phyloP scores from a whole-genome alignment of 2,113 vertebrate genomes.

The Bothrops jararaca region DNA sequence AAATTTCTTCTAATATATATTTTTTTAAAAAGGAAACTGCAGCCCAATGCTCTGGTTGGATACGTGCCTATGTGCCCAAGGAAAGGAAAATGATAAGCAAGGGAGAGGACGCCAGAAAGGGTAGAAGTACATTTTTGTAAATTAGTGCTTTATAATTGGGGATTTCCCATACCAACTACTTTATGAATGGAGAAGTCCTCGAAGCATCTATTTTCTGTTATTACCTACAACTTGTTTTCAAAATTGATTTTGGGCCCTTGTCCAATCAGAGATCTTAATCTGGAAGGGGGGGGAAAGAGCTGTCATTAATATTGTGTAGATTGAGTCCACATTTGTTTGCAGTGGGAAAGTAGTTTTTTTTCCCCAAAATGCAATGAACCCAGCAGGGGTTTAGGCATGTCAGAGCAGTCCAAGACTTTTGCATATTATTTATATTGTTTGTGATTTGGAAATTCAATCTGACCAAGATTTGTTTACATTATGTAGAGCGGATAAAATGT shows the following conservation, averaged over 20 bases:
- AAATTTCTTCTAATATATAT: neutral
- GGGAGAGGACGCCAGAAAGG: neutral
- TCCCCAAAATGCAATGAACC: neutral
- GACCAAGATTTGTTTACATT: neutral
- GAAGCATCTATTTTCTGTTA: neutral
- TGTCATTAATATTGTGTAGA: neutral
- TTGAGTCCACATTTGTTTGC: neutral
- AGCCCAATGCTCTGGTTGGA: neutral
- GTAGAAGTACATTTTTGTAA: neutral
- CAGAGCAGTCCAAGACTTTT: neutral
- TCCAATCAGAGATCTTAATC: neutral
- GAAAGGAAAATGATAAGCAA: neutral
- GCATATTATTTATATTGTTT: neutral
- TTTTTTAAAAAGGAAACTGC: neutral
- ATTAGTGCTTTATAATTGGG: neutral
- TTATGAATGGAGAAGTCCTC: neutral
- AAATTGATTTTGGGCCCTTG: neutral
- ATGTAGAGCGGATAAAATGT: neutral
- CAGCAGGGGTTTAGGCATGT: neutral
- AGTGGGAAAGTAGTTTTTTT: neutral
- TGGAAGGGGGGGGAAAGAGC: neutral
- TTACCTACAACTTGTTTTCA: neutral
- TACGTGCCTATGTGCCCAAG: neutral
- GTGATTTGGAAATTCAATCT: neutral
- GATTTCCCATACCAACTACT: neutral